A percentile compares a stretch with the other conserved stretches of the same genome.
phyloP scores from a whole-genome alignment of 1,140 invertebrate genomes.

The Meteorus sp. region DNA sequence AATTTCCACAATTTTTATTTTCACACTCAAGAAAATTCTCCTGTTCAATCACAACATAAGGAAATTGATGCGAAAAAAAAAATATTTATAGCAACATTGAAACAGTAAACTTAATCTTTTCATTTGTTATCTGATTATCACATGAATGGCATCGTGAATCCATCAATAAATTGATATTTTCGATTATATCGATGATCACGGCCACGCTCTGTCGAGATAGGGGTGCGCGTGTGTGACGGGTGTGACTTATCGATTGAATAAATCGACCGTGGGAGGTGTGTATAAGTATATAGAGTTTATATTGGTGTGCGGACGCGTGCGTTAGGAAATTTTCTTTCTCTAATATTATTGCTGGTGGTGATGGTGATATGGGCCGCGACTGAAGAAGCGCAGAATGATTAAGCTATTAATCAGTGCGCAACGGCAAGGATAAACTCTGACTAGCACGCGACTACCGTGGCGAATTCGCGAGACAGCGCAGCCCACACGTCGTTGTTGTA shows the following conservation, averaged over 20 bases:
- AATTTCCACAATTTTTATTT: no score
- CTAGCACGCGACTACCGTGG: slow-evolving; percentile 33
- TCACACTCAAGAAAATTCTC: no score
- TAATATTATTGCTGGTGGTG: no score
- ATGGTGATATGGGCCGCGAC: slow-evolving; percentile 15
- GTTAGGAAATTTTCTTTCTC: no score
- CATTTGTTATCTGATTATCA: not conserved
- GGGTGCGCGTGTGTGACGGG: slow-evolving; percentile 23
- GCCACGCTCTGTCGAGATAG: slow-evolving; percentile 29
- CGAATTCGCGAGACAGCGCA: slow-evolving; percentile 14
- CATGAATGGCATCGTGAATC: not conserved
- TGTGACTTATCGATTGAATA: slow-evolving; percentile 23
- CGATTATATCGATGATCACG: slow-evolving; percentile 17
- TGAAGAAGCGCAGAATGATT: slow-evolving; percentile 34
- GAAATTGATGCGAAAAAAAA: no score
- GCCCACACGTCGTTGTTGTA: not conserved
- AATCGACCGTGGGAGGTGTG: slow-evolving; percentile 30
- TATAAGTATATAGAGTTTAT: no score
- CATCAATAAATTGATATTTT: slow-evolving; percentile 10
- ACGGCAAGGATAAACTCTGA: slow-evolving; percentile 26
- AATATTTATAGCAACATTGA: no score
- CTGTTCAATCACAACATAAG: no score
- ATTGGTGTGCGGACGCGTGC: not conserved
- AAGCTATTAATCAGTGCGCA: slow-evolving; percentile 37
- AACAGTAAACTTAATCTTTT: no score